Evolutionary conservation across 2,797 vertebrate species (phyloP).

Genomic region (Tenualosa thibaudeaui): DNA sequence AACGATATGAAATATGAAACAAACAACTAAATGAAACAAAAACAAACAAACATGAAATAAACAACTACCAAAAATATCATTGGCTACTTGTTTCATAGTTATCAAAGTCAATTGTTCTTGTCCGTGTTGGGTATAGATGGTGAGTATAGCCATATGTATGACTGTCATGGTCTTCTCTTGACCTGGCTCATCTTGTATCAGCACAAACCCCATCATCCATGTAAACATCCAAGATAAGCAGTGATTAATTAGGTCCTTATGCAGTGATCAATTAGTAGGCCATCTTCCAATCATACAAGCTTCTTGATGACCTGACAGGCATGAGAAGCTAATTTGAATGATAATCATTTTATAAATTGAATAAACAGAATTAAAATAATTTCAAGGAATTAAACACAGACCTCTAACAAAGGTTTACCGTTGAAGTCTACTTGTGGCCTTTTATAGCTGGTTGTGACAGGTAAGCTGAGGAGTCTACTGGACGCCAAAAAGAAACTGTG

Average conservation of each 20-base stretch:
- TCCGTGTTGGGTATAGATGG: background rate
- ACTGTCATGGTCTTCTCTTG: background rate
- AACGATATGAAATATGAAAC: background rate
- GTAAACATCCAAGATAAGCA: background rate
- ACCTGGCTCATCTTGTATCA: background rate
- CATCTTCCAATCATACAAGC: background rate
- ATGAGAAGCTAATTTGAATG: background rate
- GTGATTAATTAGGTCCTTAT: background rate
- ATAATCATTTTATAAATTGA: background rate
- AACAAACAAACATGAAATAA: background rate
- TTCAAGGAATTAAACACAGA: constrained; percentile 19
- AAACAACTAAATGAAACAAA: background rate
- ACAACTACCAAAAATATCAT: background rate
- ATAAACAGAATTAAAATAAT: background rate
- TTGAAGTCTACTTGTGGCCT: background rate
- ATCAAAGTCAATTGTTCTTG: background rate
- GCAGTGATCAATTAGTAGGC: background rate
- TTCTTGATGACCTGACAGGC: constrained; percentile 8
- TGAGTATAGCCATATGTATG: background rate
- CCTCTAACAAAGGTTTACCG: constrained; percentile 36
- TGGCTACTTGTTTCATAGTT: background rate
- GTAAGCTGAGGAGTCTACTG: constrained; percentile 25
- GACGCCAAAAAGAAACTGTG: constrained; percentile 31
- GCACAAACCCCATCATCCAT: background rate
- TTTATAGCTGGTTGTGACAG: background rate